A percentile compares a stretch with the other conserved stretches of the same genome.
These are phyloP conservation scores for Drosophila merina DNA, from an alignment of 2,888 invertebrate species.

Conservation along the genomic window DNA sequence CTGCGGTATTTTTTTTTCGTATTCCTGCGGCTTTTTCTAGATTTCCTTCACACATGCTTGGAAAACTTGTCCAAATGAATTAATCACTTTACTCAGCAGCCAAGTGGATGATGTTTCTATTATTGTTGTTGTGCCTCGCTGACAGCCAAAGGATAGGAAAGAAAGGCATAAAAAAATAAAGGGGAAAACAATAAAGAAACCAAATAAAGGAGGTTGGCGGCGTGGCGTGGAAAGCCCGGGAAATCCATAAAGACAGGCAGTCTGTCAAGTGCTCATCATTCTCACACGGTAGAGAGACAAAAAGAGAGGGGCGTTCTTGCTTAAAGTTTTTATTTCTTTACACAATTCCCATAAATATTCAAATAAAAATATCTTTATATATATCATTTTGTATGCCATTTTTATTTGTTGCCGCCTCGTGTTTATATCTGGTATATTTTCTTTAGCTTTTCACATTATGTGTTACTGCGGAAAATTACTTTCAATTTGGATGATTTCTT, in stretches of 20 bases:
- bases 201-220: background rate
- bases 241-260: constrained; percentile 41
- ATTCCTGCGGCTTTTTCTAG: constrained; percentile 34
- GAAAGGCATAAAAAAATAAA: constrained; percentile 3
- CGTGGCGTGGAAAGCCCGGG: background rate
- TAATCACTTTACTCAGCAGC: constrained; percentile 71
- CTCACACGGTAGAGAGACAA: constrained; percentile 37
- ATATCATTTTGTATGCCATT: constrained; percentile 17
- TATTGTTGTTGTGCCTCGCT: constrained; percentile 47
- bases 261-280: constrained; percentile 69
- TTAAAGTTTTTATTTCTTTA: constrained; percentile 42
- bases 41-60: constrained; percentile 44
- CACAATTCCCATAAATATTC: constrained; percentile 47
- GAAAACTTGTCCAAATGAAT: constrained; percentile 78
- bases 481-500: constrained; percentile 69
- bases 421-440: constrained; percentile 11
- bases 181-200: constrained; percentile 11
- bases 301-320: constrained; percentile 20
- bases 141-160: constrained; percentile 11
- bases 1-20: constrained; percentile 31
- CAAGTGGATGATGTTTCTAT: constrained; percentile 67
- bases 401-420: constrained; percentile 33
- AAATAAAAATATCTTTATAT: constrained; percentile 38
- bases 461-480: constrained; percentile 58
- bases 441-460: constrained; percentile 4